Evolutionary conservation across 2,797 vertebrate species (phyloP).

Genomic region (Lophius americanus): DNA sequence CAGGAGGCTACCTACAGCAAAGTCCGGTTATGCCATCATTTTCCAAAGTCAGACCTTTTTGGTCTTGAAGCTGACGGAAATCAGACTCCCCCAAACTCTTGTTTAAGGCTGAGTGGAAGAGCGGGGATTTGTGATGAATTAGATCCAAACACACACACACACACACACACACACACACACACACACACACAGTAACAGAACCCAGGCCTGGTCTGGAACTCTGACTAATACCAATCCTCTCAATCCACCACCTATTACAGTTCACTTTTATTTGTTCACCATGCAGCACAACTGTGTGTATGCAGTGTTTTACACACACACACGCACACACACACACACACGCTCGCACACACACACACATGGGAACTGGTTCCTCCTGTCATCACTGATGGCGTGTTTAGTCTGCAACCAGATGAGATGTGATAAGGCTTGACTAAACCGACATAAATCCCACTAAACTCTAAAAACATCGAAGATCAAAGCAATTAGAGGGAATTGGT

Average conservation of each 20-base stretch:
- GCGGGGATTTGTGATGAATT: slow-evolving; percentile 44
- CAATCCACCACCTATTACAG: slow-evolving; percentile 45
- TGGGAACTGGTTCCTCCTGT: slow-evolving; percentile 32
- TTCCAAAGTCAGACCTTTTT: slow-evolving; percentile 26
- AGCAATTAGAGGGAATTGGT: slow-evolving; percentile 1
- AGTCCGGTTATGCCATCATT: slow-evolving; percentile 16
- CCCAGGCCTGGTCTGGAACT: slow-evolving; percentile 52
- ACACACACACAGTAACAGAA: slow-evolving; percentile 46
- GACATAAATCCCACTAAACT: slow-evolving; percentile 28
- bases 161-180: slow-evolving; percentile 37
- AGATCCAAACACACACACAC: slow-evolving; percentile 46
- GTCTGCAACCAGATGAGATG: slow-evolving; percentile 50
- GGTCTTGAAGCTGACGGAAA: slow-evolving; percentile 44
- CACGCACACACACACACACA: slow-evolving; percentile 33
- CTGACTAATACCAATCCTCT: slow-evolving; percentile 56
- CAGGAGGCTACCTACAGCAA: slow-evolving; percentile 7
- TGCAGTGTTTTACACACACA: slow-evolving; percentile 34
- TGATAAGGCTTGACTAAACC: slow-evolving; percentile 31
- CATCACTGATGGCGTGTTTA: slow-evolving; percentile 64
- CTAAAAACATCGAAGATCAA: slow-evolving; percentile 23
- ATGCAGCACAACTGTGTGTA: slow-evolving; percentile 27
- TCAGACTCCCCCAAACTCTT: slow-evolving; percentile 41
- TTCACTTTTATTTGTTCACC: slow-evolving; percentile 50
- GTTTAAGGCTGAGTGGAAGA: slow-evolving; percentile 34
- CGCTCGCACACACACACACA: slow-evolving; percentile 44